Evolutionary conservation across 1,140 invertebrate genomes (phyloP), one percentile per base, ranked within the genome.

Genomic region (Solenopsis fugax): DNA sequence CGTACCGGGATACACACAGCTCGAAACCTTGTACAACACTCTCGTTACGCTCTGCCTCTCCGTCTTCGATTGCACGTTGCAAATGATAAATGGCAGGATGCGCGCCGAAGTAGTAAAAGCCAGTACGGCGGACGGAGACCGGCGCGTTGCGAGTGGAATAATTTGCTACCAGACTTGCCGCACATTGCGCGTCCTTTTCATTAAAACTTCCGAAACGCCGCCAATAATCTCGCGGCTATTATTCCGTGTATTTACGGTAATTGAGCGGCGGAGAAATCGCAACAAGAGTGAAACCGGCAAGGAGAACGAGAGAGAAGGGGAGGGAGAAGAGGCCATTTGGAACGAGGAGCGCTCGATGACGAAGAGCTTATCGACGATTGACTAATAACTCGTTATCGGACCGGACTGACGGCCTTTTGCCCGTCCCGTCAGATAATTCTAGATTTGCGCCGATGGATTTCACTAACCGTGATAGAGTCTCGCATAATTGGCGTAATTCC

Each of bases 181-280:
- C 84, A 29, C 29, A 29, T 86, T 62, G 84, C 72, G 21, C 86
- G 86, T 87, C 87, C 82, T 90, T 91, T 77, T 91, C 89, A 88
- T 91, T 88, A 86, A 90, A 69, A 88, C 87, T 69, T 82, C 89
- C 89, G 89, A 91, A 91, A 91, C 87, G 77, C 87, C 89, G 89
- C 54, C 88, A 86, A 91, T 88, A 88, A 67, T 84, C 69, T 12
- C 86, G 41, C 77, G 64, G 76, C 85, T 90, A 88, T 90, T 90
- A 88, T 88, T 86, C 64, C 67, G 87, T 90, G 84, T 85, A 56
- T 84, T 88, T 52, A 41, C 24, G 84, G 21, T 90, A 90, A 90
- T 89, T 89, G 85, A 89, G 58, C 67, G 75, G 60, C 60, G 41
- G 24, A 62, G 56, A 60, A 84, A 62, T 75, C 69, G 69, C 37